phyloP scores from a whole-genome alignment of 1,140 invertebrate species.

The Drosophila ambigua region DNA sequence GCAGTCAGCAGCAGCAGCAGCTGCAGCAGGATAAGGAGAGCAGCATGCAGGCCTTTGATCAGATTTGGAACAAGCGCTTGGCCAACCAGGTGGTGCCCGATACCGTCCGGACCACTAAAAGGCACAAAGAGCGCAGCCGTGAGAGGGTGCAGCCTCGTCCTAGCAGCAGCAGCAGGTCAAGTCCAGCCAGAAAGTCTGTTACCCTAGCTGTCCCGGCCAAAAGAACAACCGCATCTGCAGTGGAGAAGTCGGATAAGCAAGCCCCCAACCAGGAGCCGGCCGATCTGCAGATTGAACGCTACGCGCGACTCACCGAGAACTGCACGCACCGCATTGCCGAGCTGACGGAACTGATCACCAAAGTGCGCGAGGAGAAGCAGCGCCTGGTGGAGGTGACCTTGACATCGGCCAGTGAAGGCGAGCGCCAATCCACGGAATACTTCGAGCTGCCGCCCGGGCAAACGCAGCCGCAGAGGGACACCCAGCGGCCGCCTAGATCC shows the following conservation, averaged over 20 bases:
- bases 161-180: too few relatives aligned
- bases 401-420: constrained; percentile 73
- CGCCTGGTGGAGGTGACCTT: constrained; percentile 76
- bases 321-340: constrained; percentile 77
- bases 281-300: constrained; percentile 52
- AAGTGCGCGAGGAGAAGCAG: constrained; percentile 80
- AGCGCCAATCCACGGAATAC: constrained; percentile 78
- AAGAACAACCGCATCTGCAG: neutral
- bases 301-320: constrained; percentile 70
- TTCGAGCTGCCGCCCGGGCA: constrained; percentile 58
- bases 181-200: neutral
- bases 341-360: constrained; percentile 70
- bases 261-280: constrained; percentile 4
- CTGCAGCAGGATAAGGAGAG: constrained; percentile 22
- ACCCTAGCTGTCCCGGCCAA: neutral
- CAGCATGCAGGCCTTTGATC: constrained; percentile 43
- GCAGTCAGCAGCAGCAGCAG: constrained; percentile 48
- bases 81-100: constrained; percentile 3
- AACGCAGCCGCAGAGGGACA: constrained; percentile 1
- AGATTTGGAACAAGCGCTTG: constrained; percentile 62
- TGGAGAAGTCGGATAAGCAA: constrained; percentile 1
- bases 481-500: constrained; percentile 12
- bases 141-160: neutral
- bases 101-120: neutral
- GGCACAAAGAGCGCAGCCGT: neutral